Evolutionary conservation across 1,140 invertebrate genomes (phyloP).

Genomic region (Agrilus planipennis): DNA sequence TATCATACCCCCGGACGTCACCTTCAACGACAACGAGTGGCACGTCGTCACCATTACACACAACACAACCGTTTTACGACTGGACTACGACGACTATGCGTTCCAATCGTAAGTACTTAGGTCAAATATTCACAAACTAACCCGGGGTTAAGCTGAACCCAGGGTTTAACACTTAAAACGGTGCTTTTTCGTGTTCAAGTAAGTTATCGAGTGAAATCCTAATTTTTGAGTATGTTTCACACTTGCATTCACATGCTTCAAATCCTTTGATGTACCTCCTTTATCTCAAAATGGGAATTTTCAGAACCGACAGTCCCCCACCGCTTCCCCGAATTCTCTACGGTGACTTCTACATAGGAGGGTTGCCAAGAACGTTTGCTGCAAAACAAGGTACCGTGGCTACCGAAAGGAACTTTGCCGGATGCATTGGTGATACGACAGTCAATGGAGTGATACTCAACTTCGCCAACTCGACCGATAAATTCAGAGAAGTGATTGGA

Average conservation of each 20-base stretch:
- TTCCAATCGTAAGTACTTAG: conserved; percentile 42
- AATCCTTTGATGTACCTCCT: no score
- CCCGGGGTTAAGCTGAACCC: no score
- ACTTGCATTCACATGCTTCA: no score
- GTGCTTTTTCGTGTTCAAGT: no score
- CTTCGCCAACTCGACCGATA: conserved; percentile 60
- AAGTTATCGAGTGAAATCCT: no score
- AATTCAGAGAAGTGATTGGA: conserved; percentile 50
- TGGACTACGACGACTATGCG: conserved; percentile 78
- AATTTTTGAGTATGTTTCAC: no score
- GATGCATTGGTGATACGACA: conserved; percentile 80
- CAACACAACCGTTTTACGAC: conserved; percentile 43
- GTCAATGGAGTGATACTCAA: conserved; percentile 71
- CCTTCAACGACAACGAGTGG: conserved; percentile 83
- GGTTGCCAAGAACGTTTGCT: conserved; percentile 51
- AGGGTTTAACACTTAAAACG: no score
- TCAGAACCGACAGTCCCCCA: conserved; percentile 42
- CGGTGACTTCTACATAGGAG: conserved; percentile 73
- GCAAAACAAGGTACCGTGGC: conserved; percentile 28
- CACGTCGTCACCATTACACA: conserved; percentile 82
- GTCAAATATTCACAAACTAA: conserved; percentile 13
- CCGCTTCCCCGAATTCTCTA: conserved; percentile 46
- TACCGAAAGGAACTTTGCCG: conserved; percentile 48
- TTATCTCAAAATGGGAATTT: no score
- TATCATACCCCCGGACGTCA: conserved; percentile 43